Conservation (phyloP, 2,113 vertebrate species). For the Plecotus auritus region DNA sequence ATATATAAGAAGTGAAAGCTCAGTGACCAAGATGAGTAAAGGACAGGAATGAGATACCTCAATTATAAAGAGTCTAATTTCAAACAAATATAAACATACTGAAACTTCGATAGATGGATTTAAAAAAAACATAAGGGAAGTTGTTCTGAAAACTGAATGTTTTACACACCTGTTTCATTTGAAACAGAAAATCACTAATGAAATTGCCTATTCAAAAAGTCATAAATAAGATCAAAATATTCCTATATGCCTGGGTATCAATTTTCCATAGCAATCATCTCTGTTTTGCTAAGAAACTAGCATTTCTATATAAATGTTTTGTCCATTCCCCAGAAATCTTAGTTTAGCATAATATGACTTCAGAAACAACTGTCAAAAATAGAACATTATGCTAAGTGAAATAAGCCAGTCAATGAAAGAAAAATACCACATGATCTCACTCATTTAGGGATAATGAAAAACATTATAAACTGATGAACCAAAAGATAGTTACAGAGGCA, state of each 20-base stretch:
- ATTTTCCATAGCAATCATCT: conserved; percentile 45
- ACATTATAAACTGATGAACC: too few species aligned
- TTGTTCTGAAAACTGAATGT: conserved; percentile 24
- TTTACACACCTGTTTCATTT: conserved; percentile 21
- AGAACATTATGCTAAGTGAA: too few species aligned
- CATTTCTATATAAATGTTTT: conserved; percentile 22
- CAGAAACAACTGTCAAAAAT: conserved; percentile 55
- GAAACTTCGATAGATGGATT: not conserved
- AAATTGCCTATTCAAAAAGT: conserved; percentile 54
- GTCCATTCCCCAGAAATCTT: conserved; percentile 2
- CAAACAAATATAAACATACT: conserved; percentile 12
- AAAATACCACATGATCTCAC: too few species aligned
- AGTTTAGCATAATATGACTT: conserved; percentile 42
- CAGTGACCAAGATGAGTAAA: not conserved
- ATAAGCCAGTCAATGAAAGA: too few species aligned
- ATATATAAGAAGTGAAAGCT: not conserved
- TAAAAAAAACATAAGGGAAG: not conserved
- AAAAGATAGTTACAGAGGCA: too few species aligned
- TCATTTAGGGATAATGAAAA: too few species aligned
- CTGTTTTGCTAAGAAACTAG: conserved; percentile 28
- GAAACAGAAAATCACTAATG: conserved; percentile 35
- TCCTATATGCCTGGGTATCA: not conserved
- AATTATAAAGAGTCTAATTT: conserved; percentile 29
- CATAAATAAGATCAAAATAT: conserved; percentile 51
- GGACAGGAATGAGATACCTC: conserved; percentile 10